A percentile compares a stretch with the other conserved stretches of the same genome.
Evolutionary conservation across 2,113 vertebrate genomes (phyloP).

Genomic region (Ophiodon elongatus): DNA sequence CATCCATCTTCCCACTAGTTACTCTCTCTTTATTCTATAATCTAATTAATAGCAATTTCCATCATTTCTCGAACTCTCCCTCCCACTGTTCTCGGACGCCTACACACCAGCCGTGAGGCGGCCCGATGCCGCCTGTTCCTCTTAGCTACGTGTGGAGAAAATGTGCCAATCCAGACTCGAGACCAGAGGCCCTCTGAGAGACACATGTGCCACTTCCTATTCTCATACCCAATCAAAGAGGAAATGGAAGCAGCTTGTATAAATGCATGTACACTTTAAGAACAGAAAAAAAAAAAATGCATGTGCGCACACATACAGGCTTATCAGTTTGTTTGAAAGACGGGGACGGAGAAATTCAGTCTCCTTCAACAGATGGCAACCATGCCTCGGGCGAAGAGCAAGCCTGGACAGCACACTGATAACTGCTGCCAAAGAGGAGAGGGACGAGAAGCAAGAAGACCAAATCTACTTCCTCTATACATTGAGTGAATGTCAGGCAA

Average conservation of each 20-base stretch:
- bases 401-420: slow-evolving; percentile 68
- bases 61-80: slow-evolving; percentile 37
- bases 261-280: slow-evolving; percentile 29
- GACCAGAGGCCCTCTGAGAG: slow-evolving; percentile 48
- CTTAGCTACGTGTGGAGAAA: slow-evolving; percentile 44
- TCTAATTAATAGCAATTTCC: slow-evolving; percentile 41
- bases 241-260: slow-evolving; percentile 61
- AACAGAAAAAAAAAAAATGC: slow-evolving; percentile 5
- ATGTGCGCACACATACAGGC: background rate
- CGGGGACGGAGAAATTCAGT: slow-evolving; percentile 44
- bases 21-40: slow-evolving; percentile 15
- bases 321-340: slow-evolving; percentile 46
- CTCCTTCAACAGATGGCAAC: slow-evolving; percentile 74
- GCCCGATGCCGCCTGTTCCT: slow-evolving; percentile 38
- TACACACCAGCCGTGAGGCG: slow-evolving; percentile 49
- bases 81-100: slow-evolving; percentile 29
- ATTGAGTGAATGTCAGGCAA: slow-evolving; percentile 12
- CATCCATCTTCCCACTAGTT: slow-evolving; percentile 2
- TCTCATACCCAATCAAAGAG: slow-evolving; percentile 53
- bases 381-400: slow-evolving; percentile 69
- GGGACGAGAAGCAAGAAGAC: slow-evolving; percentile 29
- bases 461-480: slow-evolving; percentile 23
- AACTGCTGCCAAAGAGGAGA: slow-evolving; percentile 67
- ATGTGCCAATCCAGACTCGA: slow-evolving; percentile 56
- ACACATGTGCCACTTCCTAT: slow-evolving; percentile 71